Base-by-base conservation (phyloP, 2,113 vertebrate genomes). In the Hemichromis elongatus region DNA sequence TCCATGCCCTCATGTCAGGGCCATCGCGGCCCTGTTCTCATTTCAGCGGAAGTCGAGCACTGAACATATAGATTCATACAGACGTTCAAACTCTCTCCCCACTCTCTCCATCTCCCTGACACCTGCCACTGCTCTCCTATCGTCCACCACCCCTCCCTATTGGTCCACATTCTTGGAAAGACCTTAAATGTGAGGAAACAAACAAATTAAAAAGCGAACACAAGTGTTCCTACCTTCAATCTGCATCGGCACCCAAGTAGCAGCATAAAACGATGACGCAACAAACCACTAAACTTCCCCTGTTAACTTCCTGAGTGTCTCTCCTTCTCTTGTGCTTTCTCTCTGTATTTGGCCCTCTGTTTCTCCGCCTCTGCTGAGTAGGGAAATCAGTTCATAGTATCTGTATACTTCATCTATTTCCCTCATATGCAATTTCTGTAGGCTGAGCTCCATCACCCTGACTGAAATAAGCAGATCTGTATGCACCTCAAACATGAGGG, bases 201-300 rank as follows among this genome's bases (percentile, higher is more conserved):
- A 73, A 82, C 19, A 40, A 50, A 21, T 77, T 70, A 68, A 53
- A 73, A 91, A 83, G 63, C 28, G 19, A 86, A 86, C 28, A 73
- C 3, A 37, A 56, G 80, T 21, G 77, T 84, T 90, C 96, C 91
- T 96, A 96, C 96, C 96, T 95, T 94, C 86, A 88, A 82, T 90
- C 92, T 94, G 92, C 93, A 94, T 89, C 89, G 90, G 93, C 94
- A 89, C 84, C 85, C 89, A 89, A 95, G 93, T 81, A 92, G 89
- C 92, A 93, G 92, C 93, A 93, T 83, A 86, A 92, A 92, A 86
- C n/a, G 83, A 90, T 96, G 96, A 96, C 94, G 96, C 95, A 96
- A 96, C 93, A 95, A 96, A 96, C 96, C 96, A 91, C 96, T 70
- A 92, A 95, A 96, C 96, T 96, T 96, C 96, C 96, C 95, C 95